These are phyloP conservation scores for Chrysochloris asiatica DNA, from an alignment of 2,113 vertebrate genomes.

Conservation along the genomic window DNA sequence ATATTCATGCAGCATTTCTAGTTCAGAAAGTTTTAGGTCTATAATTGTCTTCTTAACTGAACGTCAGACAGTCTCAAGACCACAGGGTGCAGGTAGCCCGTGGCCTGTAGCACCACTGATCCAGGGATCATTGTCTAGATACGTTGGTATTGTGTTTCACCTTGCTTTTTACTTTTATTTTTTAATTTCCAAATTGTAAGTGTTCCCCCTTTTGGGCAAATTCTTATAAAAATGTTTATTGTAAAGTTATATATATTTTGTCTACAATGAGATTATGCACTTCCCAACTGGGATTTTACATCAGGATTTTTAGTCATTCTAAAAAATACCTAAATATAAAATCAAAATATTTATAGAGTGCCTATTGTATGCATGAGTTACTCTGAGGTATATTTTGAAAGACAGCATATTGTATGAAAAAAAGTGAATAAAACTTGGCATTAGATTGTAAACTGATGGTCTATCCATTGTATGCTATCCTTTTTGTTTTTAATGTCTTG, in stretches of 20 bases:
- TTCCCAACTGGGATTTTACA: constrained; percentile 80
- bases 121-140: constrained; percentile 36
- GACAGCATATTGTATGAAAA: constrained; percentile 73
- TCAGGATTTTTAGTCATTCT: constrained; percentile 74
- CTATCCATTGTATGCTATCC: constrained; percentile 57
- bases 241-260: constrained; percentile 87
- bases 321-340: constrained; percentile 66
- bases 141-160: constrained; percentile 40
- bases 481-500: neutral
- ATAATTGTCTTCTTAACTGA: constrained; percentile 62
- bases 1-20: constrained; percentile 45
- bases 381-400: constrained; percentile 72
- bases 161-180: constrained; percentile 54
- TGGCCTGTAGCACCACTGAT: constrained; percentile 52
- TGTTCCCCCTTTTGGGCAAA: constrained; percentile 82
- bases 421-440: constrained; percentile 71
- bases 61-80: constrained; percentile 41
- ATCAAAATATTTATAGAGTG: constrained; percentile 70
- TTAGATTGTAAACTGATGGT: constrained; percentile 51
- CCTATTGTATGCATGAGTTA: constrained; percentile 71
- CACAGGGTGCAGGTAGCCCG: constrained; percentile 76
- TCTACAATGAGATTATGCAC: constrained; percentile 77
- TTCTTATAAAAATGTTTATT: constrained; percentile 84
- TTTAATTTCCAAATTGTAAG: constrained; percentile 66
- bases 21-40: constrained; percentile 28